Percentiles rank a stretch among this genome's conserved stretches.
Evolutionary conservation across 2,113 vertebrate genomes (phyloP).

Genomic region (Salvelinus sp.): DNA sequence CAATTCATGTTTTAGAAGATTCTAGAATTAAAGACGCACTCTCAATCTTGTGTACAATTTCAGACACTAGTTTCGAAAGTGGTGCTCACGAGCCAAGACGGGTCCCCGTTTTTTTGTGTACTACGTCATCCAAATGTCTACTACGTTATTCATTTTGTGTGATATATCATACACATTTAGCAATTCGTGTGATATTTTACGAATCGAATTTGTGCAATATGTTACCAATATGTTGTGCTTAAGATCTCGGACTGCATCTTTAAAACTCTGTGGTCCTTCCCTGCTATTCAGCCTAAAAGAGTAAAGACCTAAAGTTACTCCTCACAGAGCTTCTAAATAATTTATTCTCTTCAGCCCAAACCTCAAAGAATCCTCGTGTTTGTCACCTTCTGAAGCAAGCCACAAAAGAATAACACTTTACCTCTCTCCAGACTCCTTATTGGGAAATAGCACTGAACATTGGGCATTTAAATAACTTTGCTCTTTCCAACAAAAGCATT

Average conservation of each 20-base stretch:
- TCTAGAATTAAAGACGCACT: neutral
- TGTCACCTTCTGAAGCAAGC: neutral
- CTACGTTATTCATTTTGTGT: too few species aligned
- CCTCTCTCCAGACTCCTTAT: neutral
- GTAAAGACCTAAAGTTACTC: too few species aligned
- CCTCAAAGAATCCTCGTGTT: neutral
- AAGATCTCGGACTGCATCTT: too few species aligned
- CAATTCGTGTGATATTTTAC: too few species aligned
- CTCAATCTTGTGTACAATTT: too few species aligned
- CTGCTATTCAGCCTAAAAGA: neutral
- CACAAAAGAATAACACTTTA: neutral
- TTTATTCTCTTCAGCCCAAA: neutral
- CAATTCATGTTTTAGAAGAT: neutral
- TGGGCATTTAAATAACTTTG: slow-evolving; percentile 1
- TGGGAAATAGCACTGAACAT: slow-evolving; percentile 23
- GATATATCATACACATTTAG: too few species aligned
- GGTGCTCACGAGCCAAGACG: too few species aligned
- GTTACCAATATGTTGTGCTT: too few species aligned
- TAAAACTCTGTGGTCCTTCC: too few species aligned
- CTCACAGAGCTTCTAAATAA: neutral
- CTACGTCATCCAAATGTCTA: too few species aligned
- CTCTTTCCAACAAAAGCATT: slow-evolving; percentile 42
- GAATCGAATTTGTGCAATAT: neutral
- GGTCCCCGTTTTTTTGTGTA: too few species aligned
- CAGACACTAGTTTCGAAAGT: too few species aligned